Evolutionary conservation across 2,888 invertebrate genomes (phyloP), one percentile per base, ranked within the genome.

Genomic region (Aporophyla nigra): DNA sequence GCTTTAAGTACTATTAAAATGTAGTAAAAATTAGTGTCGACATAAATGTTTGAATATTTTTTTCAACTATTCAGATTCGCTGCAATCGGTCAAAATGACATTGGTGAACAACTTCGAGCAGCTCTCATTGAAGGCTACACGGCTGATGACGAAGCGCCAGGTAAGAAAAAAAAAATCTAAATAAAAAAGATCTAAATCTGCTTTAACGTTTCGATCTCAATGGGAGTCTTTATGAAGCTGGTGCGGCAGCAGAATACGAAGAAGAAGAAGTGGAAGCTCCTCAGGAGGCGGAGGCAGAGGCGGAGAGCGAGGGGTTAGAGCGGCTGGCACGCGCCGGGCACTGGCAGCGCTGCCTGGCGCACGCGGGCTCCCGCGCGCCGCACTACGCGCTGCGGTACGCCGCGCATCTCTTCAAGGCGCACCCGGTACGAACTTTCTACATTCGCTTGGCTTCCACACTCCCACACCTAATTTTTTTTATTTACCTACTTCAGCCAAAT

Each of bases 321-420:
- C 92, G 94, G 1, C 85, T 96, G 59, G 96, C 95, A 7, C 94
- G 95, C 78, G 95, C 94, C 2, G 97, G 96, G 0, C 96, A 96
- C 88, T 97, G 97, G 97, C 88, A 90, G 90, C 94, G 96, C 27
- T 96, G 96, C 82, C 91, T 97, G 33, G 96, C 95, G 65, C 96
- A 93, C 83, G 96, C 97, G 14, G 96, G 92, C 0, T 49, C 84
- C 0, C 82, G 88, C 4, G 96, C 95, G n/a, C 91, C 96, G 54
- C 95, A 96, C 87, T 96, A 96, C 83, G 95, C 96, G 51, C 91
- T 96, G 3, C 81, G 96, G 74, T 95, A 95, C 86, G 94, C 94
- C 19, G 94, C 95, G 51, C 93, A 96, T 72, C 86, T 96, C 46
- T 95, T 96, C 74, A 95, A 95, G 73, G 90, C 94, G 0, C 94